phyloP scores from a whole-genome alignment of 2,797 vertebrate genomes.

The Tadarida brasiliensis region DNA sequence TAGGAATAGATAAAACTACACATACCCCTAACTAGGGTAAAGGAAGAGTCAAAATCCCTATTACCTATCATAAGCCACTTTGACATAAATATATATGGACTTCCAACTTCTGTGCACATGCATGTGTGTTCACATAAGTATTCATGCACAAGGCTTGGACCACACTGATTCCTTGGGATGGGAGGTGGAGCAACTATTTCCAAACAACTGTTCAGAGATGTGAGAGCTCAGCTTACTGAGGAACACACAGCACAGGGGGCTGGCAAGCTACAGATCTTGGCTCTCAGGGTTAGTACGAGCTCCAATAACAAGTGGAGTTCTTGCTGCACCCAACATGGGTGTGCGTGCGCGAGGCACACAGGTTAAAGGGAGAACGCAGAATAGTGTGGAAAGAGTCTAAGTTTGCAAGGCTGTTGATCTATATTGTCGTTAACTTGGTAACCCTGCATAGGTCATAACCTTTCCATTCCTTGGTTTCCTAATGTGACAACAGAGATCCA shows the following conservation, averaged over 20 bases:
- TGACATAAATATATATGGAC: not conserved
- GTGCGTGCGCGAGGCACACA: too few species aligned
- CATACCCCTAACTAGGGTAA: not conserved
- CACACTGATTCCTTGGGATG: not conserved
- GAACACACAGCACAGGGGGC: not conserved
- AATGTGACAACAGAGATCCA: not conserved
- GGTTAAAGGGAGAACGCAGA: not conserved
- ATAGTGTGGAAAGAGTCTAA: not conserved
- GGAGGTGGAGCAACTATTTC: not conserved
- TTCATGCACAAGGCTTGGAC: not conserved
- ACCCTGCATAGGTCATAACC: not conserved
- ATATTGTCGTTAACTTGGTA: not conserved
- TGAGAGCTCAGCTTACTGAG: not conserved
- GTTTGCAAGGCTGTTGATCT: not conserved
- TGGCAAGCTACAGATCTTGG: not conserved
- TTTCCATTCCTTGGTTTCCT: slow-evolving; percentile 13
- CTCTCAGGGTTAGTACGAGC: not conserved
- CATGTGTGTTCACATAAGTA: not conserved
- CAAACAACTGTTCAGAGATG: not conserved
- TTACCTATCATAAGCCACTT: not conserved
- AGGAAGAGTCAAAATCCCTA: slow-evolving; percentile 12
- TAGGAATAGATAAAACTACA: not conserved
- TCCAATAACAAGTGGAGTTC: not conserved
- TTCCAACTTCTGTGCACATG: not conserved
- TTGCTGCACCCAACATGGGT: not conserved